Evolutionary conservation across 2,113 vertebrate genomes (phyloP), one percentile per base, ranked within the genome.

Genomic region (Corythoichthys intestinalis): DNA sequence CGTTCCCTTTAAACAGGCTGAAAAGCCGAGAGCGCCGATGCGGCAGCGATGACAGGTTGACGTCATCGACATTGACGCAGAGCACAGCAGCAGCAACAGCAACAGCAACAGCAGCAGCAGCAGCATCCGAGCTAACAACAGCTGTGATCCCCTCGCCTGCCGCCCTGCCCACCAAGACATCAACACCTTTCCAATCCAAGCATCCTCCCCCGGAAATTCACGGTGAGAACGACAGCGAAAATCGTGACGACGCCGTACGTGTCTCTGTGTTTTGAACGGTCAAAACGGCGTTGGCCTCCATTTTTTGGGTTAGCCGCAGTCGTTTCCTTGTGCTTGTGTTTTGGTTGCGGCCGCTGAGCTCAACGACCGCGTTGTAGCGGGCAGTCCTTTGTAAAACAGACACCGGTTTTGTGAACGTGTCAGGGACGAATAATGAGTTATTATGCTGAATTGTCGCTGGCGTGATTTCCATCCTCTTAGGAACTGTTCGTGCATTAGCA

Each of bases 51-150:
- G 88, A 79, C 76, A 81, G 66, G 78, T 62, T 91, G 91, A 93
- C 91, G 92, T 92, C 91, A 93, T 79, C 81, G 74, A 46, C 44
- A 79, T 82, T 86, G 87, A 90, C 87, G 86, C 87, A 89, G 86
- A 70, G 79, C 69, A 68, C 72, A 53, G 67, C 79, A 80, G 82
- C 83, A 62, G 66, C 7, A 54, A 4, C 49, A 48, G 48, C 63
- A 54, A 28, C 13, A 61, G 37, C 56, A 37, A 4, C 56, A 78
- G 59, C 77, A 81, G 69, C 77, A 72, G 69, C 81, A 85, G 61
- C 87, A 85, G 68, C 82, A 80, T 82, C 84, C 63, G 67, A 4
- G 71, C 78, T 64, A 79, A 66, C 72, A 48, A 15, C 64, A 54
- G 34, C 56, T 60, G 38, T 74, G 35, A 64, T 15, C 62, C 41